Evolutionary conservation across 2,797 vertebrate genomes (phyloP), one percentile per base, ranked within the genome.

Genomic region (Trematomus bernacchii): DNA sequence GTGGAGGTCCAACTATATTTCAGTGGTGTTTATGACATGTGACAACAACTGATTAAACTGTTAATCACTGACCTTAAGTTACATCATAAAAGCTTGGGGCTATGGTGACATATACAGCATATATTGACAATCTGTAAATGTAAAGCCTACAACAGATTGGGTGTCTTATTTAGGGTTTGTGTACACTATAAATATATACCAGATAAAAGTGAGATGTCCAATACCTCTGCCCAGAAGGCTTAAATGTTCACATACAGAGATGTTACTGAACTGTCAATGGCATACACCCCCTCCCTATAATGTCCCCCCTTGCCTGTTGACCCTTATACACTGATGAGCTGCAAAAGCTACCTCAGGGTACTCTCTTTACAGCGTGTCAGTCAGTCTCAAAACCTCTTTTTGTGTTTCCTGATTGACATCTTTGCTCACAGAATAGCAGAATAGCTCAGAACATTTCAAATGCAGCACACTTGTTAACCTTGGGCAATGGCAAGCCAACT

Each of bases 181-280:
- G 10, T 42, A 11, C 5, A 11, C 21, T 18, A 6, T 46, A 44
- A 43, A 55, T 43, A 3, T 23, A 53, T 66, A 65, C 21, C 27
- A 54, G 12, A 53, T 53, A 3, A 43, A 23, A 66, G 30, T 30
- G 27, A 62, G 15, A 40, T 43, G 44, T 44, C 62, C 3, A 46
- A 43, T 6, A 2, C 13, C 12, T 64, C 23, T 44, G 27, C 60
- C 54, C 40, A 51, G 37, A 14, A 71, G 53, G 71, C 33, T 44
- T 21, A 72, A 52, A 53, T 62, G 5, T 61, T 47, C 70, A 71
- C 15, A 55, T 46, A 42, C 47, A 73, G 52, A 67, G 44, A 33
- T 50, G 43, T 42, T 46, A 63, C 61, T 63, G 66, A 70, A 65
- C 27, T 1, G 16, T 16, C 18, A 48, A 62, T 19, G 61, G 16